These are phyloP conservation scores for Lacerta agilis DNA, from an alignment of 2,797 vertebrate species.

Conservation along the genomic window DNA sequence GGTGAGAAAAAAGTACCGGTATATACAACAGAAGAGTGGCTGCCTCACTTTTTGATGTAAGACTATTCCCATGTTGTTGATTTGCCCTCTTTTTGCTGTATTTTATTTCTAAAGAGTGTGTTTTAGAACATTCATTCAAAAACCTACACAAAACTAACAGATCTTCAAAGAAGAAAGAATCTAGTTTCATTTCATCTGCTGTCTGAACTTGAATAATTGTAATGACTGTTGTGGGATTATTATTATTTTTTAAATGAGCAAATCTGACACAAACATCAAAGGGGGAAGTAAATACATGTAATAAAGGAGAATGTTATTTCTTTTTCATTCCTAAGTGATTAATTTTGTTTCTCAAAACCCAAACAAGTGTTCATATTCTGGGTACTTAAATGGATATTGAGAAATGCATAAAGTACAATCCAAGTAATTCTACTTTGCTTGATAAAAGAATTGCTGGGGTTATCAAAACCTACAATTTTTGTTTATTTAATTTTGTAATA, in stretches of 20 bases:
- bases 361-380: conserved; percentile 69
- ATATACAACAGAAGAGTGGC: conserved; percentile 30
- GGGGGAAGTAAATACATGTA: conserved; percentile 71
- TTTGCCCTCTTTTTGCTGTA: conserved; percentile 58
- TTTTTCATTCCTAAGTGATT: conserved; percentile 68
- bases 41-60: conserved; percentile 49
- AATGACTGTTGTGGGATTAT: conserved; percentile 73
- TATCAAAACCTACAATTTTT: conserved; percentile 56
- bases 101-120: conserved; percentile 37
- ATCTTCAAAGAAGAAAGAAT: conserved; percentile 71
- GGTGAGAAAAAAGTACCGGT: conserved; percentile 11
- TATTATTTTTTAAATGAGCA: conserved; percentile 70
- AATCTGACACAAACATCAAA: conserved; percentile 72
- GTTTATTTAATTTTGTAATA: conserved; percentile 52
- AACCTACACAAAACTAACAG: conserved; percentile 55
- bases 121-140: conserved; percentile 71
- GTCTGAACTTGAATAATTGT: conserved; percentile 74
- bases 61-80: conserved; percentile 49
- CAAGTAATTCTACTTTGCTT: conserved; percentile 52
- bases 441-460: conserved; percentile 62
- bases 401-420: conserved; percentile 64
- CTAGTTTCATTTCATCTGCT: conserved; percentile 59
- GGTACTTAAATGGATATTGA: conserved; percentile 62
- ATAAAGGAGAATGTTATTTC: conserved; percentile 56
- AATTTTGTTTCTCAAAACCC: conserved; percentile 67